These are phyloP conservation scores for Neoarius graeffei DNA, from an alignment of 2,113 vertebrate genomes.

Conservation along the genomic window DNA sequence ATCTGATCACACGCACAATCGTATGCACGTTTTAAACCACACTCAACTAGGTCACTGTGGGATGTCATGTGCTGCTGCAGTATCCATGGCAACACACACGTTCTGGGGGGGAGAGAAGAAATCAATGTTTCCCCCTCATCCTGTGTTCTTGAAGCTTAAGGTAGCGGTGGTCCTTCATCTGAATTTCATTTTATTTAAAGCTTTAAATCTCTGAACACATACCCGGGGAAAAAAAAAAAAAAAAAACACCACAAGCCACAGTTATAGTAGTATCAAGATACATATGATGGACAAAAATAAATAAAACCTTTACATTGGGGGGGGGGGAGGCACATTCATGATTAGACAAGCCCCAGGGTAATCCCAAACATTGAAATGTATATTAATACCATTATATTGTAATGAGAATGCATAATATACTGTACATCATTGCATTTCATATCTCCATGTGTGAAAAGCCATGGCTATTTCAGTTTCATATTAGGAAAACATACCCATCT, in stretches of 20 bases:
- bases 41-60: constrained; percentile 60
- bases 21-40: constrained; percentile 47
- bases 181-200: background rate
- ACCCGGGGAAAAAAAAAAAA: background rate
- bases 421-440: background rate
- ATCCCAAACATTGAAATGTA: background rate
- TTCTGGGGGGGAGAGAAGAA: constrained; percentile 38
- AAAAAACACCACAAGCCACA: background rate
- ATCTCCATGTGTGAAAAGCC: background rate
- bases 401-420: background rate
- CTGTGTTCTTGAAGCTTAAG: constrained; percentile 38
- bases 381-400: too few species aligned
- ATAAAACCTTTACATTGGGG: background rate
- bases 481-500: background rate
- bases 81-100: constrained; percentile 62
- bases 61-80: constrained; percentile 54
- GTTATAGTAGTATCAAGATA: too few species aligned
- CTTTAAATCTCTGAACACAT: background rate
- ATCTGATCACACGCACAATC: constrained; percentile 22
- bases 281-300: too few species aligned
- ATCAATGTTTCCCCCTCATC: constrained; percentile 49
- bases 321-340: background rate
- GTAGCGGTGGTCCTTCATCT: background rate
- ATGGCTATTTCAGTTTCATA: background rate
- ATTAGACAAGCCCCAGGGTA: background rate